Evolutionary conservation across 2,888 invertebrate species (phyloP), one percentile per base, ranked within the genome.

Genomic region (Conops quadrifasciatus): DNA sequence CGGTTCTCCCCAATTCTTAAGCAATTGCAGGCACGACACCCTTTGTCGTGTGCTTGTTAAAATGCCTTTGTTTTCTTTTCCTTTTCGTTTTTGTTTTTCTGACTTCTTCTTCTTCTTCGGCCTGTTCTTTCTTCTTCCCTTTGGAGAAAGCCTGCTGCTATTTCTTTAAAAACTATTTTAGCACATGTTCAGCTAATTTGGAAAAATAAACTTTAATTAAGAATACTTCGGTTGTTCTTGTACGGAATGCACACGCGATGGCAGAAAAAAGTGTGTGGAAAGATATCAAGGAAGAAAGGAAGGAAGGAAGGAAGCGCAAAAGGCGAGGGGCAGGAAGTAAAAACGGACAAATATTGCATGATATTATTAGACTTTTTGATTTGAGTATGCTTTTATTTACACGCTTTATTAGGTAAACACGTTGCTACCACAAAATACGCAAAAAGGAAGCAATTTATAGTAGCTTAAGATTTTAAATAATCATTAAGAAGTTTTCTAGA

Each of bases 131-230:
- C 9, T 36, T 60, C 0, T 36, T 16, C 26, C 9, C 36, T 7
- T 36, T 36, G 9, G 36, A 36, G 5, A 36, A 9, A 36, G 11
- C 59, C 16, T 43, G 19, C 19, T 21, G 36, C 13, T 24, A n/a
- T 36, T 11, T 62, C 21, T 62, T 62, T 64, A 26, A 47, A 24
- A 64, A 49, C 49, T 49, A 64, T 45, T 64, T 64, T 47, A 64
- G 63, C 45, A 26, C 2, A 64, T 64, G 63, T 64, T 47, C 24
- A 21, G 63, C 26, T 64, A 64, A 64, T 64, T 64, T 64, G 63
- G 26, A 24, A 26, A 45, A 21, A 64, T 47, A 47, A 26, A 64
- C 49, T 49, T 15, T 47, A 64, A 26, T 2, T 15, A 2, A 16
- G 16, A 16, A 30, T 11, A 19, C 1, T 60, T 60, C 19, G 26